Conservation (phyloP, 2,113 vertebrate genomes). For the Pachyramphus minor region DNA sequence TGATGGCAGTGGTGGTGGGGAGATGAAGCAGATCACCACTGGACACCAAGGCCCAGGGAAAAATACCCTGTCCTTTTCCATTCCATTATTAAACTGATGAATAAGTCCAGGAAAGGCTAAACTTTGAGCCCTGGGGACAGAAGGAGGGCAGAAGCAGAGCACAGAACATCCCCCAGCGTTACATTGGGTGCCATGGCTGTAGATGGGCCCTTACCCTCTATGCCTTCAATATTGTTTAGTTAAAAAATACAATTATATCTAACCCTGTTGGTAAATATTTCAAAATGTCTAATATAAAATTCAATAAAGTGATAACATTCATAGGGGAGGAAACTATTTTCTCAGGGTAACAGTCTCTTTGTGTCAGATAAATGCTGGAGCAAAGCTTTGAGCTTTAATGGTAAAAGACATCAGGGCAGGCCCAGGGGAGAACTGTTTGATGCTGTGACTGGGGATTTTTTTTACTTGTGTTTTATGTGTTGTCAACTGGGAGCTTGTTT, state of each 20-base stretch:
- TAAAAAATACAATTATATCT: background rate
- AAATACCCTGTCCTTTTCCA: background rate
- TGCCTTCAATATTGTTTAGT: background rate
- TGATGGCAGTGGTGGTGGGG: background rate
- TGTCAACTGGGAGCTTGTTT: background rate
- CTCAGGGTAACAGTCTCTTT: background rate
- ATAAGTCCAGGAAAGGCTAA: background rate
- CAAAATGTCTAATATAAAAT: constrained; percentile 3
- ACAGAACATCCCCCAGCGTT: background rate
- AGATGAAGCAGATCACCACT: background rate
- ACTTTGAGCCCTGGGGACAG: background rate
- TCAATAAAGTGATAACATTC: background rate
- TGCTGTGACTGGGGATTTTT: background rate
- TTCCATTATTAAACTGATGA: background rate
- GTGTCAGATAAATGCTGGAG: background rate
- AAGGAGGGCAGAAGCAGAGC: background rate
- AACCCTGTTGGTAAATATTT: background rate
- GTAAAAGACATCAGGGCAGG: background rate
- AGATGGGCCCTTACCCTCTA: background rate
- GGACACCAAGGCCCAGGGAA: background rate
- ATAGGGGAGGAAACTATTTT: background rate
- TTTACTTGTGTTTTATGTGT: background rate
- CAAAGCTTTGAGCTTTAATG: background rate
- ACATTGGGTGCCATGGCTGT: background rate
- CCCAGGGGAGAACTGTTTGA: background rate